These are phyloP conservation scores for Dipodomys stephensi DNA, from an alignment of 2,113 vertebrate species.

Conservation along the genomic window DNA sequence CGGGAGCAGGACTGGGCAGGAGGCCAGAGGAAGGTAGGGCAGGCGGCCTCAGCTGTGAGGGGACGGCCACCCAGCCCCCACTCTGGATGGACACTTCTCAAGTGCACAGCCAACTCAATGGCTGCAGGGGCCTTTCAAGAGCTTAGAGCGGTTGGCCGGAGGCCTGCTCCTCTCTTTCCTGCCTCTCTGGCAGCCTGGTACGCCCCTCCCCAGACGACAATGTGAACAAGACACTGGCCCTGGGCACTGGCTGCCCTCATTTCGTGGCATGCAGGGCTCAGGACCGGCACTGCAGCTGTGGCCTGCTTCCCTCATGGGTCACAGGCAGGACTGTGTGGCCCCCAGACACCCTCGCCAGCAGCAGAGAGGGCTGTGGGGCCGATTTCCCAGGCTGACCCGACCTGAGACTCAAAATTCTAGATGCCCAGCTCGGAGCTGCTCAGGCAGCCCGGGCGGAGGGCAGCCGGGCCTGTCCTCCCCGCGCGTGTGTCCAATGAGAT, in stretches of 20 bases:
- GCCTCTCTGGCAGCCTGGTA: fast-evolving
- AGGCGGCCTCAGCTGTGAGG: too few relatives aligned
- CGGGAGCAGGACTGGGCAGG: not conserved
- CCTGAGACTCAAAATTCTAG: not conserved
- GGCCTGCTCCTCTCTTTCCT: not conserved
- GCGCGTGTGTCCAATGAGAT: too few relatives aligned
- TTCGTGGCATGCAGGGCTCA: not conserved
- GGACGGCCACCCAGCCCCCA: not conserved
- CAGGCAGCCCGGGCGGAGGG: not conserved
- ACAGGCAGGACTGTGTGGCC: fast-evolving
- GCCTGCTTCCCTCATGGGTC: not conserved
- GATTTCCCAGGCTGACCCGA: not conserved
- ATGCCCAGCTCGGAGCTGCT: fast-evolving
- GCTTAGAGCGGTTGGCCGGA: fast-evolving
- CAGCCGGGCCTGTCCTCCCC: fast-evolving
- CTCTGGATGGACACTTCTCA: fast-evolving
- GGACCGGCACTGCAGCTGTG: not conserved
- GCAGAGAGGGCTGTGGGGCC: fast-evolving
- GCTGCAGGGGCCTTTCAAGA: not conserved
- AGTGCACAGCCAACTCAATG: fast-evolving
- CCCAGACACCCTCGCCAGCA: not conserved
- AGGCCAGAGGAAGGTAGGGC: not conserved
- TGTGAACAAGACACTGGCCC: fast-evolving
- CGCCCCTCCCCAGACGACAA: not conserved
- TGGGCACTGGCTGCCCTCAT: fast-evolving